Evolutionary conservation across 2,113 vertebrate species (phyloP), one percentile per base, ranked within the genome.

Genomic region (Ceyx margarethae): DNA sequence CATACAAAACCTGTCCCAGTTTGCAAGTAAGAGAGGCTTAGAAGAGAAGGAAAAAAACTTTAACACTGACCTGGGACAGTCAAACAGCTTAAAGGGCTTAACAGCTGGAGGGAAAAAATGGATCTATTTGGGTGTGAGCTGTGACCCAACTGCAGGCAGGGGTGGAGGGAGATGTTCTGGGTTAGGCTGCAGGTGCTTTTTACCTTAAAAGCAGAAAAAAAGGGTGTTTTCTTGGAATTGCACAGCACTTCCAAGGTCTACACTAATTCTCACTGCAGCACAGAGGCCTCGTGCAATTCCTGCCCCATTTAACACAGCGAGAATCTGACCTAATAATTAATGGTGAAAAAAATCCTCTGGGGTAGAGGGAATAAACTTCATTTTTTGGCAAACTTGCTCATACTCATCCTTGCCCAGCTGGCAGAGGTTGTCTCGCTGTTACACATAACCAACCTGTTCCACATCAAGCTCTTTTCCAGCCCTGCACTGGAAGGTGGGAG

Each of bases 361-460:
- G 5, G 19, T 10, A 31, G 54, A 10, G 9, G 16, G 19, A 79
- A 57, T 54, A 50, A 80, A 53, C 13, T 50, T 25, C 13, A 25
- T 12, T 28, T 77, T 87, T 35, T 58, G 48, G 65, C 81, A 84
- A 6, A 54, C 5, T 80, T 42, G 16, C 40, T 57, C 4, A 1
- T 4, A 17, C 3, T 0, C 6, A 0, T 51, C 46, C 68, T 71
- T 56, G 33, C 16, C 37, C 73, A n/a, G 1, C 6, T 37, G 42
- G 1, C 19, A 5, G 29, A 53, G 33, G 25, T 8, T 50, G 15
- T 42, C 29, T 82, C 43, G 4, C 2, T 3, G 21, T 21, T 68
- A 9, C 12, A 5, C 46, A 3, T 16, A 28, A 33, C 21, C 9
- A 28, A 23, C 45, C 11, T 35, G 21, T 76, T 62, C 50, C 79